Conservation (phyloP, 2,888 invertebrate genomes). For the Zaprionus bogoriensis region DNA sequence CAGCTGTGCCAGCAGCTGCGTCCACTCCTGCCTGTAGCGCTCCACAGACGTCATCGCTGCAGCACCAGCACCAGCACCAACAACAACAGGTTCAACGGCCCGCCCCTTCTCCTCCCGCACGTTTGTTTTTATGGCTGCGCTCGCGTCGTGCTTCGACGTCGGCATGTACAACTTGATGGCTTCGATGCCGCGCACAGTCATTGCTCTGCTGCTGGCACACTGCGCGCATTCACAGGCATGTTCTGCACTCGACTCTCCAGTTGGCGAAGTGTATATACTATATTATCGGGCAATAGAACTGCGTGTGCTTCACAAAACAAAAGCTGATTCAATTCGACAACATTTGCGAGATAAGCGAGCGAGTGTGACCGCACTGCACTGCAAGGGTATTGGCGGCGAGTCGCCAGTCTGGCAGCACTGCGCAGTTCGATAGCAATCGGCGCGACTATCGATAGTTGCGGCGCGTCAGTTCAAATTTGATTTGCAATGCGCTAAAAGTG, state of each 20-base stretch:
- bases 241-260: slow-evolving; percentile 6
- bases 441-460: neutral
- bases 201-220: slow-evolving; percentile 39
- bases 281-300: neutral
- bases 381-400: neutral
- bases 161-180: slow-evolving; percentile 78
- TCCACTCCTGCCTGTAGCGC: slow-evolving; percentile 81
- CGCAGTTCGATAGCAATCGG: neutral
- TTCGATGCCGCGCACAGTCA: slow-evolving; percentile 79
- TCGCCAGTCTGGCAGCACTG: slow-evolving; percentile 17
- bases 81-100: slow-evolving; percentile 40
- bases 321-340: slow-evolving; percentile 45
- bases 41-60: slow-evolving; percentile 79
- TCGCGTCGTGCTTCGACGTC: slow-evolving; percentile 45
- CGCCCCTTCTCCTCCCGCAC: slow-evolving; percentile 62
- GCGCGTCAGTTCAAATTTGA: neutral
- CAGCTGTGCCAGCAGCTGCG: slow-evolving; percentile 77
- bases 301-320: slow-evolving; percentile 43
- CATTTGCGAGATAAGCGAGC: slow-evolving; percentile 41
- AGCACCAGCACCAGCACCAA: slow-evolving; percentile 10
- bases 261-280: slow-evolving; percentile 17
- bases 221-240: slow-evolving; percentile 34
- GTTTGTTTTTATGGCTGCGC: slow-evolving; percentile 60
- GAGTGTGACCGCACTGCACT: slow-evolving; percentile 21
- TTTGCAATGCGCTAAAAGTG: too few species aligned